These are phyloP conservation scores for Cebus imitator DNA, from an alignment of 2,113 vertebrate species.

Conservation along the genomic window DNA sequence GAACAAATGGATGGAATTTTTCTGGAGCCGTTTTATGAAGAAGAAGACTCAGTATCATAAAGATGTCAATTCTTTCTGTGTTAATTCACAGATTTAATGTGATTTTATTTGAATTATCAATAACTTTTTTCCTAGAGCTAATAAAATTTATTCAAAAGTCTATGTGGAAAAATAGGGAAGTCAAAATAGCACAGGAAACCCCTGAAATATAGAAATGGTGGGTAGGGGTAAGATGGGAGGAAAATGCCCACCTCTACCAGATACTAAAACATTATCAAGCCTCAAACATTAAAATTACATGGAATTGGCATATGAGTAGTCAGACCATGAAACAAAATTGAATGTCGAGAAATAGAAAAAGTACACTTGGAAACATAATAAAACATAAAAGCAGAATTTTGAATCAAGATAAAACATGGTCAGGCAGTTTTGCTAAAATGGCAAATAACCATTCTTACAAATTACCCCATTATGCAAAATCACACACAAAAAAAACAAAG, in stretches of 20 bases:
- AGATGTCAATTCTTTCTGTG: not conserved
- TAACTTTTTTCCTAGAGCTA: not conserved
- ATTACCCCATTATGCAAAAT: not conserved
- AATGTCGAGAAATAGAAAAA: not conserved
- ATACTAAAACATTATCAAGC: not conserved
- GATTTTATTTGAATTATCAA: not conserved
- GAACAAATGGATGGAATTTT: not conserved
- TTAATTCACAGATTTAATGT: constrained; percentile 5
- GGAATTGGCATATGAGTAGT: not conserved
- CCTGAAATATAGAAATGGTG: not conserved
- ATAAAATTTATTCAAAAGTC: constrained; percentile 23
- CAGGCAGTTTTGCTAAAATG: not conserved
- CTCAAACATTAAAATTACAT: constrained; percentile 27
- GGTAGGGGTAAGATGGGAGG: not conserved
- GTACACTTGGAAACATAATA: not conserved
- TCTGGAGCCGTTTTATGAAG: not conserved
- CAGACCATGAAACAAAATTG: not conserved
- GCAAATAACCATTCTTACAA: not conserved
- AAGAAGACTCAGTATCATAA: not conserved
- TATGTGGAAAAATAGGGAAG: constrained; percentile 18
- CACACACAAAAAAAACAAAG: not conserved
- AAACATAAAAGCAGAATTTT: not conserved
- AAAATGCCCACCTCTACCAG: not conserved
- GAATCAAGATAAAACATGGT: not conserved
- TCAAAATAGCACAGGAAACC: not conserved